A percentile compares a stretch with the other conserved stretches of the same genome.
Conservation (phyloP, 2,888 invertebrate species). For the Phengaris alcon region DNA sequence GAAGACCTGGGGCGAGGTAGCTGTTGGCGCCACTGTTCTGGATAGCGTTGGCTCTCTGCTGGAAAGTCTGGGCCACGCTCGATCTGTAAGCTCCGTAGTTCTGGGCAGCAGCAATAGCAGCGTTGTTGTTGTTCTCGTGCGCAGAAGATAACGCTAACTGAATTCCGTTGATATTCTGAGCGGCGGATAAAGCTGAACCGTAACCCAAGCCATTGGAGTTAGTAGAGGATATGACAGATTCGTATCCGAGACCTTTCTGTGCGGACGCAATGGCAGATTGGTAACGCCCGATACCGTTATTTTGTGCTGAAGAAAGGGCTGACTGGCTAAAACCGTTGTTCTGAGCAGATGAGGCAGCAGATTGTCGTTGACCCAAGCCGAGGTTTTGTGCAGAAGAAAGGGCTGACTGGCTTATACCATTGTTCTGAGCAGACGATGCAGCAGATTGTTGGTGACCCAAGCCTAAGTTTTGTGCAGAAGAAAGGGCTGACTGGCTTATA, state of each 20-base stretch:
- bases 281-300: conserved; percentile 46
- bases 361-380: background rate
- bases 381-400: background rate
- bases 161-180: conserved; percentile 46
- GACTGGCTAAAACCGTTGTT: conserved; percentile 44
- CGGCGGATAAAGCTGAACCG: conserved; percentile 52
- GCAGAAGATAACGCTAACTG: conserved; percentile 50
- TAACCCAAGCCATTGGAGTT: conserved; percentile 46
- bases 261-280: conserved; percentile 48
- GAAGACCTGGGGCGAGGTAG: conserved; percentile 58
- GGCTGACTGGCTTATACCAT: background rate
- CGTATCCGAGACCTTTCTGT: conserved; percentile 38
- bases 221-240: conserved; percentile 41
- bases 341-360: conserved; percentile 47
- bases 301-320: conserved; percentile 46
- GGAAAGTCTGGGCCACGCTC: conserved; percentile 56
- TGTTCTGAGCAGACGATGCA: background rate
- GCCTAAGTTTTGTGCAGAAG: conserved; percentile 44
- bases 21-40: conserved; percentile 60
- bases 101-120: conserved; percentile 58
- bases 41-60: conserved; percentile 49
- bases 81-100: conserved; percentile 51
- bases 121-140: conserved; percentile 45
- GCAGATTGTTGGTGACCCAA: conserved; percentile 38
- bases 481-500: conserved; percentile 47